These are phyloP conservation scores for rat (Rattus norvegicus) DNA, from an alignment of 2,113 vertebrate genomes.

Conservation along the genomic window DNA sequence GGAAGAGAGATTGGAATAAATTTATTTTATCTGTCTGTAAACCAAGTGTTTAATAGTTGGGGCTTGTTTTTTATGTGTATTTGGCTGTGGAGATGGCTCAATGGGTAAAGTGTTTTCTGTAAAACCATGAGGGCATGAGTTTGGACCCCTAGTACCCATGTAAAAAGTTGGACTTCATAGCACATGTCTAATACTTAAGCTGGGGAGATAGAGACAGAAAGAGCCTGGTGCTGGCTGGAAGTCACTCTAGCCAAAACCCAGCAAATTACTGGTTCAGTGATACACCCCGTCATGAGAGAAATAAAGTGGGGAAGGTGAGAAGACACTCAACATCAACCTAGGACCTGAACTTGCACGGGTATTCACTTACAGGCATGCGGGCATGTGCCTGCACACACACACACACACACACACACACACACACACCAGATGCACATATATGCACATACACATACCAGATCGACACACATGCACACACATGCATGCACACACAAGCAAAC, in stretches of 20 bases:
- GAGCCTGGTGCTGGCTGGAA: neutral
- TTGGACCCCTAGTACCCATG: neutral
- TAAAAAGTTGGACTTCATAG: neutral
- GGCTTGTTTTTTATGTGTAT: constrained; percentile 91
- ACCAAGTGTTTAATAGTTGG: constrained; percentile 80
- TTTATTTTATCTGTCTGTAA: constrained; percentile 94
- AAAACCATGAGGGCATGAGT: neutral
- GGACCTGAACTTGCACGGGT: neutral
- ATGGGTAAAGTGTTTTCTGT: neutral
- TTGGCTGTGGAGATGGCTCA: neutral
- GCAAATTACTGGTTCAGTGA: neutral
- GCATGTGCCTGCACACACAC: neutral
- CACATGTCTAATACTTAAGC: neutral
- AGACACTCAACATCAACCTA: neutral
- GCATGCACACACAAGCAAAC: too few relatives aligned
- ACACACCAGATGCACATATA: too few relatives aligned
- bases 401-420: too few relatives aligned
- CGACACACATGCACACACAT: too few relatives aligned
- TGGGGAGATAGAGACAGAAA: neutral
- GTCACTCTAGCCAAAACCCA: neutral
- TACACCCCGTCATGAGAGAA: neutral
- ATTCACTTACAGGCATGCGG: neutral
- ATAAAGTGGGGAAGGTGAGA: neutral
- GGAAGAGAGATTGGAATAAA: constrained; percentile 91
- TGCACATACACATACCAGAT: too few relatives aligned